Conservation (phyloP, 2,888 invertebrate genomes). For the Megalurothrips usitatus region DNA sequence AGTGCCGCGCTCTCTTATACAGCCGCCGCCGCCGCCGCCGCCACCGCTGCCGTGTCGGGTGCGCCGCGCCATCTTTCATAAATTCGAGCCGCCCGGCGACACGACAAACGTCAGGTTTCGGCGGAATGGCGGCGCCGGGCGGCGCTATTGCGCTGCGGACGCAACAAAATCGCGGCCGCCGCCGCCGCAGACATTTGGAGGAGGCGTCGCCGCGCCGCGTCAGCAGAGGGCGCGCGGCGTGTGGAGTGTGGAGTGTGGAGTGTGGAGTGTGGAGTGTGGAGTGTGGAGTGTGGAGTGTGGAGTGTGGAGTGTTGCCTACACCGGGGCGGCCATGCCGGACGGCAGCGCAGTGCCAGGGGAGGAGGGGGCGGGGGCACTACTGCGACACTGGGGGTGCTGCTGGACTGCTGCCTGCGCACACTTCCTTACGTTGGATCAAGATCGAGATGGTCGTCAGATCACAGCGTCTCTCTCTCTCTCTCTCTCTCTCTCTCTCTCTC, state of each 20-base stretch:
- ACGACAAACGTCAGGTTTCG: no score
- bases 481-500: background rate
- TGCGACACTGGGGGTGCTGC: no score
- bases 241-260: background rate
- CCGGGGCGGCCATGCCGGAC: background rate
- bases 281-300: background rate
- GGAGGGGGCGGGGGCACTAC: background rate
- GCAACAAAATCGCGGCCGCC: no score
- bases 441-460: slow-evolving; percentile 22
- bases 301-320: background rate
- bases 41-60: no score
- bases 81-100: no score
- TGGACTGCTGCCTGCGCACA: background rate
- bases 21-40: no score
- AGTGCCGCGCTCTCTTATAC: no score
- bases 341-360: background rate
- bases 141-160: no score
- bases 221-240: no score
- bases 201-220: background rate
- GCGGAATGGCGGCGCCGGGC: no score
- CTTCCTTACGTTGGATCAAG: slow-evolving; percentile 16
- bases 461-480: background rate
- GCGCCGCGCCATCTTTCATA: background rate
- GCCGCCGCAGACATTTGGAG: background rate
- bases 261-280: background rate